Evolutionary conservation across 2,797 vertebrate species (phyloP).

Genomic region (Hypotaenidia okinawae): DNA sequence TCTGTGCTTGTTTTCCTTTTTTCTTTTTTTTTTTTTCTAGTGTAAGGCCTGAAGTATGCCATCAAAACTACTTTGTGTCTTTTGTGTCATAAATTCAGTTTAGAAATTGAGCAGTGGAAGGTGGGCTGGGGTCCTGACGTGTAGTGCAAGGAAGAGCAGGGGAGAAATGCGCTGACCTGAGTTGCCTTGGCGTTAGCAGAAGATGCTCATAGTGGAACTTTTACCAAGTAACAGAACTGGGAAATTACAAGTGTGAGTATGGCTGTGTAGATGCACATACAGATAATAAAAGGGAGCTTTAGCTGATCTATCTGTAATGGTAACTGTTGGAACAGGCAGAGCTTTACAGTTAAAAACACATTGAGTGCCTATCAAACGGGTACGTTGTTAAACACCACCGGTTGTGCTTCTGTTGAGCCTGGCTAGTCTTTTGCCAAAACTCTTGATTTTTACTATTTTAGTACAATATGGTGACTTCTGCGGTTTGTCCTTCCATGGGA

Average conservation of each 20-base stretch:
- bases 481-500: slow-evolving; percentile 12
- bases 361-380: accelerated
- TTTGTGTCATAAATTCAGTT: neutral
- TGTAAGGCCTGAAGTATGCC: neutral
- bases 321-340: neutral
- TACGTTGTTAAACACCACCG: neutral
- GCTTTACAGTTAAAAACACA: neutral
- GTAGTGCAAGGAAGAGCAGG: neutral
- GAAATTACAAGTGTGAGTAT: neutral
- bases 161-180: neutral
- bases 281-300: neutral
- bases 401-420: neutral
- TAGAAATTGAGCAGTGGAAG: neutral
- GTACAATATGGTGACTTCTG: neutral
- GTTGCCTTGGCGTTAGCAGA: neutral
- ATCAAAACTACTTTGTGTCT: neutral
- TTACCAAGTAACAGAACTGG: neutral
- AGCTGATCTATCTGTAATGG: neutral
- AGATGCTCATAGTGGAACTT: neutral
- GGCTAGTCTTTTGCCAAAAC: neutral
- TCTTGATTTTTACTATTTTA: neutral
- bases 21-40: accelerated
- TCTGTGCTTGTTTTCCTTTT: neutral
- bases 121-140: neutral
- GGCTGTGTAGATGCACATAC: neutral